Evolutionary conservation across 2,797 vertebrate genomes (phyloP), one percentile per base, ranked within the genome.

Genomic region (Tiaroga cobitis): DNA sequence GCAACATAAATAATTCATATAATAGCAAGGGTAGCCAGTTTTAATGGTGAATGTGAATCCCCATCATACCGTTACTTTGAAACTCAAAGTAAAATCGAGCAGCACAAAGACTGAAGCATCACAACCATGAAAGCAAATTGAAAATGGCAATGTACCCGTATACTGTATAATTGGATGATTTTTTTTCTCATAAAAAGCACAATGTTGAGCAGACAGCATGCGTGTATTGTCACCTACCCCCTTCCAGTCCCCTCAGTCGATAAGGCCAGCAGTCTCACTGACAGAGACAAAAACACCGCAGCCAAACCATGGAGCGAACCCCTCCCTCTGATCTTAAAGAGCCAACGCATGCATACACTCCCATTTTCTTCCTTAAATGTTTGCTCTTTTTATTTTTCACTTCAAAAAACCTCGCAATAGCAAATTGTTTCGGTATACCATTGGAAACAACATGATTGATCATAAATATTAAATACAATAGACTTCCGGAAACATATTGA

Each of bases 221-320:
- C 10, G 16, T 37, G 56, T 69, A 24, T 70, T 59, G 21, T 67
- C 9, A 75, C 89, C 93, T 95, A 90, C 91, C 90, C 90, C 91
- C 80, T 88, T 77, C 68, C 89, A 85, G 91, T 91, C 90, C 93
- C 90, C 87, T 89, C 91, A 83, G 90, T 90, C 91, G 88, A 90
- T 90, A 91, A 93, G 94, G 92, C 93, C 93, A 90, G 91, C 90
- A 91, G 92, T 91, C 93, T 92, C 94, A 93, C 92, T 95, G 95
- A 94, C 94, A 92, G 86, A 90, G 90, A 95, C 93, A 94, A 94
- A 94, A 95, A 95, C 95, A 95, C 94, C 85, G 95, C 95, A 94
- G 91, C 92, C 93, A 72, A 93, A 92, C 92, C 92, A 90, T 91
- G 91, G 85, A 61, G 77, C 87, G 85, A 78, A 34, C 43, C 88